Evolutionary conservation across 2,113 vertebrate species (phyloP), one percentile per base, ranked within the genome.

Genomic region (Varanus salvator): DNA sequence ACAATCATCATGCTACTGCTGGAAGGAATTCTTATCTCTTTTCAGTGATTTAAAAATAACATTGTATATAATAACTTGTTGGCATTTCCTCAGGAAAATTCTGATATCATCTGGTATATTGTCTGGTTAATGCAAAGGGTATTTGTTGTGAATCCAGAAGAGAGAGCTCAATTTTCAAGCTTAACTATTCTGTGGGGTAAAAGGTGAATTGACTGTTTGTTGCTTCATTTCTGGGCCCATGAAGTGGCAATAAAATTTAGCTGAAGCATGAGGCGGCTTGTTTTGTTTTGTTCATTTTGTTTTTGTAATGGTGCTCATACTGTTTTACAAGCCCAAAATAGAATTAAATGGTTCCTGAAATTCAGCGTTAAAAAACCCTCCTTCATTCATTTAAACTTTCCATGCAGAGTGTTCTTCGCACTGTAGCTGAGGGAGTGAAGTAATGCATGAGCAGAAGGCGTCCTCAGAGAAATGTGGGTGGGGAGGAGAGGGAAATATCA

Each of bases 11-110:
- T 8, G 23, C 90, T 95, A 87, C 86, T 68, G 85, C 74, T 92
- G 85, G 90, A 90, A 89, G 72, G 95, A 95, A 91, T 77, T 90
- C 90, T 96, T 94, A 93, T 84, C 91, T 95, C 0, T 91, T 93
- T 87, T 90, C 12, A 85, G 0, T 92, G 92, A 68, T 44, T 44
- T 93, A 90, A 90, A 77, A 92, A 93, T 91, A 89, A 88, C 92
- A 64, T 90, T 87, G 80, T 64, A 64, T 34, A 92, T 97, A 96
- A 97, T 96, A 96, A 92, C 94, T 95, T 69, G 50, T 83, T 96
- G 97, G 97, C 94, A 97, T 98, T 98, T 98, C 97, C 97, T 98
- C 92, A 92, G 93, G 95, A 96, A 96, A 78, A 86, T 87, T 87
- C 78, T 78, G 64, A 81, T 38, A 81, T 96, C 95, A 92, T 93